These are phyloP conservation scores for Zaprionus vittiger DNA, from an alignment of 1,140 invertebrate genomes.

Conservation along the genomic window DNA sequence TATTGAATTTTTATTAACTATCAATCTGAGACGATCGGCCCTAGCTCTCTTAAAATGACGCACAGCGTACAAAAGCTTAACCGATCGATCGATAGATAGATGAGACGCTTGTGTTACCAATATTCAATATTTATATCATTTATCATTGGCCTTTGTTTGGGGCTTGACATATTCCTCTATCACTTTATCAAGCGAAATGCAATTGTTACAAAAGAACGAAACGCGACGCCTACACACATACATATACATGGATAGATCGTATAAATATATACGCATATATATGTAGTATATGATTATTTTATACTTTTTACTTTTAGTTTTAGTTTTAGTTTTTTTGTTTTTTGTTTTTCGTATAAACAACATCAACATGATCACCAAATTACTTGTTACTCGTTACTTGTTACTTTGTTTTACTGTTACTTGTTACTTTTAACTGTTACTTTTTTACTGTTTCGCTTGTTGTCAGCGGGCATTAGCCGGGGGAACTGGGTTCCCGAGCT, in stretches of 20 bases:
- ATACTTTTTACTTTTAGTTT: background rate
- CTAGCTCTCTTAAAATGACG: slow-evolving; percentile 24
- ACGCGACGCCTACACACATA: slow-evolving; percentile 33
- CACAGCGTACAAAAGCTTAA: slow-evolving; percentile 42
- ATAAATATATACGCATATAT: slow-evolving; percentile 41
- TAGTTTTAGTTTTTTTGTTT: background rate
- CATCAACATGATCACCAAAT: slow-evolving; percentile 72
- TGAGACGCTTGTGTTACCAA: slow-evolving; percentile 11
- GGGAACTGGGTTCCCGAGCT: slow-evolving; percentile 48
- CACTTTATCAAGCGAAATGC: slow-evolving; percentile 82
- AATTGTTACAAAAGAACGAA: slow-evolving; percentile 51
- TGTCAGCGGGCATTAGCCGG: slow-evolving; percentile 2
- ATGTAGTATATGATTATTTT: slow-evolving; percentile 14
- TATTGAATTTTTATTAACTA: slow-evolving; percentile 11
- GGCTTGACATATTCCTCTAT: slow-evolving; percentile 61
- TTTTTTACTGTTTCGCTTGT: slow-evolving; percentile 4
- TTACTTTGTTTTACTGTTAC: slow-evolving; percentile 15
- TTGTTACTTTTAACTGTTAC: slow-evolving; percentile 3
- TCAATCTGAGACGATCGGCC: slow-evolving; percentile 13
- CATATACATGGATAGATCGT: slow-evolving; percentile 25
- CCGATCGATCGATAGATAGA: slow-evolving; percentile 30
- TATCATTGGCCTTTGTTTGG: slow-evolving; percentile 39
- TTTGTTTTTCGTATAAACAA: slow-evolving; percentile 32
- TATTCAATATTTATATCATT: slow-evolving; percentile 18
- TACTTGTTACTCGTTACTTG: slow-evolving; percentile 56